These are phyloP conservation scores for Palythoa grandis DNA, from an alignment of 92 coral and sea anemone species.

Conservation along the genomic window DNA sequence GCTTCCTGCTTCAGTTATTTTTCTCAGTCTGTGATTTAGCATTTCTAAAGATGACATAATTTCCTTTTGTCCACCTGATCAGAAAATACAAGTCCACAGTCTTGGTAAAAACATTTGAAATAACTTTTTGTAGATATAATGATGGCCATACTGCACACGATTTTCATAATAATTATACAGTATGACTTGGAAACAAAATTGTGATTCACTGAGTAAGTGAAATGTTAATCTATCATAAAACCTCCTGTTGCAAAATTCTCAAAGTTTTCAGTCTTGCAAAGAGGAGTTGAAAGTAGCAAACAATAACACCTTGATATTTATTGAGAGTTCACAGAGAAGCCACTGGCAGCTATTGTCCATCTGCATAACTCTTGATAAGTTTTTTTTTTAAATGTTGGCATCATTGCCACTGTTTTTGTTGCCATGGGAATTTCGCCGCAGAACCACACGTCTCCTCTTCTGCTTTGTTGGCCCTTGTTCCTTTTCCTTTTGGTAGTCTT, in stretches of 20 bases:
- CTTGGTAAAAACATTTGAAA: too few relatives aligned
- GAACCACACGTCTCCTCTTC: conserved; percentile 80
- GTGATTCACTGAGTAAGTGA: background rate
- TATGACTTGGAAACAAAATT: background rate
- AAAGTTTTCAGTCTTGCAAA: background rate
- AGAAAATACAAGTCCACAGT: too few relatives aligned
- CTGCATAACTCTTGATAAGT: background rate
- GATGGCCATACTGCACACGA: too few relatives aligned
- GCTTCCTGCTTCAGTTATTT: too few relatives aligned
- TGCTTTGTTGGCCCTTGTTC: conserved; percentile 43
- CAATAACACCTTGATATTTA: background rate
- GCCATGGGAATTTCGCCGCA: conserved; percentile 63
- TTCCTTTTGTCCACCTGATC: too few relatives aligned
- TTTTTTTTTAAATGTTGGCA: background rate
- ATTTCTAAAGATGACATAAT: too few relatives aligned
- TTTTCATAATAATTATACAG: too few relatives aligned
- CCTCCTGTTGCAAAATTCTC: background rate
- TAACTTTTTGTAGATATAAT: too few relatives aligned
- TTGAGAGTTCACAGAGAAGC: background rate
- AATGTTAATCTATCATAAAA: background rate
- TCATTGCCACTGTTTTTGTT: conserved; percentile 1
- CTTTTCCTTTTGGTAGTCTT: conserved; percentile 44
- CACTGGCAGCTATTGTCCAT: background rate
- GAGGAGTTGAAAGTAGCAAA: background rate
- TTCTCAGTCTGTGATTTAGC: too few relatives aligned